A percentile compares a stretch with the other conserved stretches of the same genome.
Evolutionary conservation across 2,797 vertebrate genomes (phyloP).

Genomic region (Sebastiscus tertius): DNA sequence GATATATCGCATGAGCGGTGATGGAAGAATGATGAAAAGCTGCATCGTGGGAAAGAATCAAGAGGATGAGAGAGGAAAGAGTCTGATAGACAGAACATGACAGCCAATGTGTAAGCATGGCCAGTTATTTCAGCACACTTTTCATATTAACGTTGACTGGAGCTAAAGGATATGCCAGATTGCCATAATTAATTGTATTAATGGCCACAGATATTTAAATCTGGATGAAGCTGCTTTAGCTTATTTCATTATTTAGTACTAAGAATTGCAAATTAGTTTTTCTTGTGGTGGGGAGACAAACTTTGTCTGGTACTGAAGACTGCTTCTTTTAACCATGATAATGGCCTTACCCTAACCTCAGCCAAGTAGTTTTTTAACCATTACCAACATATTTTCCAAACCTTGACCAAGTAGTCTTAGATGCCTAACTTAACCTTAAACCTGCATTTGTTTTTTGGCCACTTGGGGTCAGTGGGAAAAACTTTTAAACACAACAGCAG

Average conservation of each 20-base stretch:
- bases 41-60: slow-evolving; percentile 34
- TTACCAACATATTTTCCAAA: background rate
- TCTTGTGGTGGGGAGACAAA: no score
- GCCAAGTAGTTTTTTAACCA: background rate
- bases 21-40: slow-evolving; percentile 57
- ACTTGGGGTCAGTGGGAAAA: no score
- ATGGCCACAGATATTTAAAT: background rate
- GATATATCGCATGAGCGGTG: slow-evolving; percentile 1
- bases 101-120: background rate
- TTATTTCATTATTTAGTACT: background rate
- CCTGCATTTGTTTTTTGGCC: no score
- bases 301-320: no score
- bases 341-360: no score
- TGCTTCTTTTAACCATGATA: no score
- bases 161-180: background rate
- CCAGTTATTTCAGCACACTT: background rate
- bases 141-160: background rate
- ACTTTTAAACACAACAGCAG: no score
- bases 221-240: background rate
- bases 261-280: background rate
- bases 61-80: background rate
- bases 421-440: background rate
- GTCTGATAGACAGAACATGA: slow-evolving; percentile 3
- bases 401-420: background rate
- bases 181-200: background rate